Conservation (phyloP, 2,113 vertebrate species). For the Heloderma charlesbogerti region DNA sequence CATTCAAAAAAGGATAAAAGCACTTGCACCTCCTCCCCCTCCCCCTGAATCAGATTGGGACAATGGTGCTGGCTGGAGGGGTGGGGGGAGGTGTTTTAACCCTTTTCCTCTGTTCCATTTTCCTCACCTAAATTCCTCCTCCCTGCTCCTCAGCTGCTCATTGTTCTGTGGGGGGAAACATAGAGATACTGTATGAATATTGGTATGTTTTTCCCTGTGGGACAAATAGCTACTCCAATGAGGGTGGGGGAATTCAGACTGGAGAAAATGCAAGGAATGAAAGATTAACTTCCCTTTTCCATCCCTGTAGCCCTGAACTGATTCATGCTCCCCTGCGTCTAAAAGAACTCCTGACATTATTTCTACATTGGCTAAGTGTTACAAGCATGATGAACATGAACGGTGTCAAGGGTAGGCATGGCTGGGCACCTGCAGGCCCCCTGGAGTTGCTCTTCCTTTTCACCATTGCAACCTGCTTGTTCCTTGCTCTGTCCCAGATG, state of each 20-base stretch:
- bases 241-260: background rate
- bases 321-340: background rate
- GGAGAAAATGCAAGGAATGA: no score
- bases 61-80: background rate
- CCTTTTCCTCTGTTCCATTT: background rate
- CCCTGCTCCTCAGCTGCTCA: background rate
- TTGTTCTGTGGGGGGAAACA: background rate
- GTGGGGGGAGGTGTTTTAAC: no score
- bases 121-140: background rate
- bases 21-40: no score
- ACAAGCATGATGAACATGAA: no score
- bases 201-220: background rate
- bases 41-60: background rate
- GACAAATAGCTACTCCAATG: background rate
- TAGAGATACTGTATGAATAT: background rate
- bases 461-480: no score
- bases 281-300: no score
- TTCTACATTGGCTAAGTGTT: background rate
- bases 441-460: no score
- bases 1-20: background rate
- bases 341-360: background rate
- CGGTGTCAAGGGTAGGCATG: no score
- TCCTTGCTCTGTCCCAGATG: no score
- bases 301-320: background rate
- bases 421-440: no score